Base-by-base conservation (phyloP, 2,113 vertebrate genomes). In the Apodemus speciosus region DNA sequence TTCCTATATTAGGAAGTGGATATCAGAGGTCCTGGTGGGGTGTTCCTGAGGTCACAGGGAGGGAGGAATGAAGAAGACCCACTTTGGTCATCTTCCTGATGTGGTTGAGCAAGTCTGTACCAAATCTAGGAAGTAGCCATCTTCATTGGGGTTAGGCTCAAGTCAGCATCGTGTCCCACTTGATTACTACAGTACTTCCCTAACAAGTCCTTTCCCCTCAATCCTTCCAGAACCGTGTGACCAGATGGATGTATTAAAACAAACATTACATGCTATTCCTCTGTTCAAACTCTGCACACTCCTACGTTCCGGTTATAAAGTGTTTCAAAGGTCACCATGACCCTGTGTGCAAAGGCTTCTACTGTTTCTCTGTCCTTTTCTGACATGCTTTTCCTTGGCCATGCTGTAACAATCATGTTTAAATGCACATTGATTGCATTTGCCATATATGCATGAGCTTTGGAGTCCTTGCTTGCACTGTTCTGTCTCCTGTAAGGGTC, bases 401-500 rank as follows among this genome's bases (percentile, higher is more conserved):
- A n/a, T 53, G 66, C 60, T 93, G 27, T 81, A 87, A 14, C 40
- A 81, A 32, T 21, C 25, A 38, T 9, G 58, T 85, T 1, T 0
- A 68, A 92, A 73, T 43, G 81, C 9, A 86, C 23, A 21, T 92
- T 91, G 77, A 91, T 62, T 62, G 60, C 60, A 92, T 4, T 93
- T 87, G 27, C 20, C 64, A 94, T 58, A 72, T 13, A 68, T 9
- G 18, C 35, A 64, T 56, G n/a, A 62, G 58, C 5, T 10, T 49
- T 58, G 62, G n/a, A 18, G 3, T 27, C 51, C 53, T 93, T 86
- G 62, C 62, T 68, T 23, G 93, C 76, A 43, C 64, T 79, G 10
- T 40, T 81, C 9, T 94, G 35, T 90, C 53, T 95, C 88, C n/a
- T 95, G 40, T 49, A 94, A 90, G 35, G 49, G 14, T 43, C 72